Evolutionary conservation across 2,888 invertebrate species (phyloP).

Genomic region (Ptycholaimellus sp.): DNA sequence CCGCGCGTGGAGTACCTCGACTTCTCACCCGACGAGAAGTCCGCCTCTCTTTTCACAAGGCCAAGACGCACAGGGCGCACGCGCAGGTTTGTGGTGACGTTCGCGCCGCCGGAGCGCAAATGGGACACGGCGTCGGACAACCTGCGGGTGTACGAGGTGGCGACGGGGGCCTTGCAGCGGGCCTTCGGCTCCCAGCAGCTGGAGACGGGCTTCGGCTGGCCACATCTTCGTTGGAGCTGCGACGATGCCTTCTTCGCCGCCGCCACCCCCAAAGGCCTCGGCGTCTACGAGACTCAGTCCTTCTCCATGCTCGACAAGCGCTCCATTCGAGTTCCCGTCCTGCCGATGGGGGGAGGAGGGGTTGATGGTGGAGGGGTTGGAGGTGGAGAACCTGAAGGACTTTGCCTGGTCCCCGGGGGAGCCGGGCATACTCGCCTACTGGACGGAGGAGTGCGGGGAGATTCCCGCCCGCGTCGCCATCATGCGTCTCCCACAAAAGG

Average conservation of each 20-base stretch:
- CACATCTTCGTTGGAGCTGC: slow-evolving; percentile 77
- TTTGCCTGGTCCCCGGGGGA: slow-evolving; percentile 97
- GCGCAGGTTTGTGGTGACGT: slow-evolving; percentile 45
- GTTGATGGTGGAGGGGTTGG: too few species aligned
- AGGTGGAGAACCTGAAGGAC: slow-evolving; percentile 40
- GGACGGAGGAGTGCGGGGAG: slow-evolving; percentile 64
- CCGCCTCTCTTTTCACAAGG: slow-evolving; percentile 12
- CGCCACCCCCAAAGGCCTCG: slow-evolving; percentile 37
- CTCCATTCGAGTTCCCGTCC: too few species aligned
- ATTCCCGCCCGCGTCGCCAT: slow-evolving; percentile 20
- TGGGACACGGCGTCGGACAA: slow-evolving; percentile 41
- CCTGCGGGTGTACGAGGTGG: slow-evolving; percentile 77
- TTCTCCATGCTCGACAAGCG: slow-evolving; percentile 80
- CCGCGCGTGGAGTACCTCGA: slow-evolving; percentile 73
- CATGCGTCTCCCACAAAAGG: slow-evolving; percentile 15
- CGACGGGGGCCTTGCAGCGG: slow-evolving; percentile 73
- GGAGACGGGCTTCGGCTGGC: slow-evolving; percentile 31
- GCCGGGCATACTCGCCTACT: slow-evolving; percentile 67
- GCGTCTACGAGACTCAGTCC: slow-evolving; percentile 82
- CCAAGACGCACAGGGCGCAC: not conserved
- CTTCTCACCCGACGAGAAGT: slow-evolving; percentile 87
- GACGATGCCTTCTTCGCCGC: slow-evolving; percentile 83
- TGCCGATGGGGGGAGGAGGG: too few species aligned
- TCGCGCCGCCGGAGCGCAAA: slow-evolving; percentile 43
- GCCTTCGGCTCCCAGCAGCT: slow-evolving; percentile 42